phyloP scores from a whole-genome alignment of 2,888 invertebrate species.

The Lasioglossum villosulum region DNA sequence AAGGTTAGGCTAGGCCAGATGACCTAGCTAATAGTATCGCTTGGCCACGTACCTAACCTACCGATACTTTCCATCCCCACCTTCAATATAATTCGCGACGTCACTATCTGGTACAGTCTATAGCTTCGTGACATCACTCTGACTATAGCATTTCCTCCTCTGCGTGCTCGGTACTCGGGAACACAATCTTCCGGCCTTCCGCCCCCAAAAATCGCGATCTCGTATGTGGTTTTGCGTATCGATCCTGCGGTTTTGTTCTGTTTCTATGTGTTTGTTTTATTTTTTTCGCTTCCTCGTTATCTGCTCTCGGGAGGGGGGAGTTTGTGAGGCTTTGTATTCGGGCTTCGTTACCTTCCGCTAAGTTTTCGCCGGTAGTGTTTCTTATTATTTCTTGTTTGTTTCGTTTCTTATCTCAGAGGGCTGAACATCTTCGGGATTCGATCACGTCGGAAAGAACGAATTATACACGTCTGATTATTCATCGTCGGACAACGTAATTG shows the following conservation, averaged over 20 bases:
- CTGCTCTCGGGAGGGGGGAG: neutral
- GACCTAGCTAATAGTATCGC: neutral
- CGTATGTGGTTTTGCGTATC: constrained; percentile 19
- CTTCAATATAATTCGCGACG: neutral
- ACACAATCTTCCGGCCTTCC: constrained; percentile 6
- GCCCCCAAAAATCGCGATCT: constrained; percentile 47
- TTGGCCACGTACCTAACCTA: neutral
- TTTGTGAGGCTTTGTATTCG: neutral
- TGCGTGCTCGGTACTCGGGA: neutral
- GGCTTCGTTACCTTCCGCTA: neutral
- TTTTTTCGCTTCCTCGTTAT: constrained; percentile 5
- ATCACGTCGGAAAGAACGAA: constrained; percentile 60
- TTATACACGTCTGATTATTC: constrained; percentile 11
- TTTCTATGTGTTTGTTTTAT: constrained; percentile 16
- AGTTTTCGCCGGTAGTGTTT: neutral
- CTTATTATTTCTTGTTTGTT: neutral
- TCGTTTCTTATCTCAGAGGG: constrained; percentile 25
- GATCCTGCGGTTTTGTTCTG: constrained; percentile 28
- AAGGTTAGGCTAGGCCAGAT: neutral
- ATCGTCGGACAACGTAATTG: constrained; percentile 18
- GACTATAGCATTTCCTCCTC: neutral
- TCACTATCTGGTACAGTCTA: neutral
- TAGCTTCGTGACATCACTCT: neutral
- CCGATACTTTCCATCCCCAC: neutral
- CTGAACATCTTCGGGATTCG: constrained; percentile 65